Evolutionary conservation across 1,140 invertebrate species (phyloP), one percentile per base, ranked within the genome.

Genomic region (Drosophila athabasca): DNA sequence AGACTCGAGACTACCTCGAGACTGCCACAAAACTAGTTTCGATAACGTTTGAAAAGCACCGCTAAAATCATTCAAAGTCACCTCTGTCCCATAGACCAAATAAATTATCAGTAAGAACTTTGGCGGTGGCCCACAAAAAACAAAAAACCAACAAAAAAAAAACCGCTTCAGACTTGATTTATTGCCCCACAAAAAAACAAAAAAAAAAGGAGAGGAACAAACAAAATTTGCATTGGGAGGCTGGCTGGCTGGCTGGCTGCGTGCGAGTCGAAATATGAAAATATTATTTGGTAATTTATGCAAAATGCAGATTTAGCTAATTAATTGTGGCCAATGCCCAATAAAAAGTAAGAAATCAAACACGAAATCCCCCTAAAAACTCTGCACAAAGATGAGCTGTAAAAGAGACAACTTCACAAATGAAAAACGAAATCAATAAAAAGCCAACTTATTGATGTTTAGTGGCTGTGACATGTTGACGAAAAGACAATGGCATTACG

Each of bases 251-350:
- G 35, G 2, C 26, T n/a, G 60, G 29, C 59, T 29, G 29, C 29
- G 17, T 52, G 62, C 17, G 44, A 60, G 48, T 55, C 46, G 62
- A 88, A 68, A 79, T 67, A 76, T 76, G 64, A 70, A 76, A 79
- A 72, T 79, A 72, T 78, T 68, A 74, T 83, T 88, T 76, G 70
- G 81, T 87, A 87, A 87, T 88, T 88, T 88, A 87, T 87, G 83
- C 83, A 87, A 87, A 87, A 87, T 88, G 83, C 79, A 83, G 83
- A 88, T 87, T 87, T 76, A 72, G 15, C 83, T 88, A 87, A 87
- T 87, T 87, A 87, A 87, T 87, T 87, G 79, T 87, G 75, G 83
- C 78, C 83, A 88, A 82, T 79, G 75, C 77, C 70, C 83, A 88
- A 83, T 88, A 85, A 77, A 85, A 83, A 67, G 51, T 62, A 24